Evolutionary conservation across 2,888 invertebrate species (phyloP), one percentile per base, ranked within the genome.

Genomic region (Hypolimnas misippus): DNA sequence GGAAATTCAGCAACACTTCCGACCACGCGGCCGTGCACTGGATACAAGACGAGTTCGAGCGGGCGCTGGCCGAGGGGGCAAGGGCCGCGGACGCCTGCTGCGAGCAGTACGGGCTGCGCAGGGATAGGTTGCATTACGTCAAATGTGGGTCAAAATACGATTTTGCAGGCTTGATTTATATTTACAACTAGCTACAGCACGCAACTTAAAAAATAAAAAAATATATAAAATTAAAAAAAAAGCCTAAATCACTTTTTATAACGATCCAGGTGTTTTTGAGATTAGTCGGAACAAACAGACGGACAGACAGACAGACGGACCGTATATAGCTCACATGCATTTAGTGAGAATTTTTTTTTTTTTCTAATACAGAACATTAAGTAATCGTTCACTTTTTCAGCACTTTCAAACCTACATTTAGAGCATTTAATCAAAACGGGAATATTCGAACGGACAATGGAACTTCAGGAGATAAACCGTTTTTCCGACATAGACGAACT

Each of bases 11-110:
- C 59, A 63, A 83, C 0, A 86, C 84, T 0, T 95, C 95, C 2
- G 96, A 96, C 77, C 95, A 95, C 79, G 74, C 93, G 12, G 93
- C 95, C 0, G 52, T 94, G 12, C 90, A 93, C 72, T 82, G 92
- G 78, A 75, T 95, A 7, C 93, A 93, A 66, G 83, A 90, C 8
- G 87, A 93, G 58, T 95, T 93, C 86, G 84, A 93, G 19, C 76
- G 82, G 0, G 69, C 74, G 5, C 53, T 74, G 0, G 72, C 79
- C 0, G 74, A 81, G n/a, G 70, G 71, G 0, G 83, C 85, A 0
- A 62, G 72, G 49, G 73, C 63, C 0, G 77, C 81, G 0, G 81
- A 84, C 3, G 65, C 64, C 0, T 94, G 93, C 84, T 93, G 93
- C 68, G 71, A 79, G 0, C 72, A 76, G 1, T 73, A 83, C 33